phyloP scores from a whole-genome alignment of 2,113 vertebrate species.

The Nycticebus coucang region DNA sequence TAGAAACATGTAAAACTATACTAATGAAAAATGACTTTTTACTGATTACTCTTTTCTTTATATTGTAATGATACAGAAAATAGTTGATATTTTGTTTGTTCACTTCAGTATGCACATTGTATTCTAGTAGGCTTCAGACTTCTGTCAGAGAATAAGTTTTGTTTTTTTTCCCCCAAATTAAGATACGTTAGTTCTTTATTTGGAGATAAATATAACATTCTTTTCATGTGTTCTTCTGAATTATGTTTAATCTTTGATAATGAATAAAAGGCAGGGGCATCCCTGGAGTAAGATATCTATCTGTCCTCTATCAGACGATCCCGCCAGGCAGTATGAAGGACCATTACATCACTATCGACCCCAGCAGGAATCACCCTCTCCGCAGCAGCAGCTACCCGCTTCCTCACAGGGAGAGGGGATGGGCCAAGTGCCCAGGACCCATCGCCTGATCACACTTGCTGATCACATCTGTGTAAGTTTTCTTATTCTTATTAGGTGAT shows the following conservation, averaged over 20 bases:
- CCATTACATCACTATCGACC: constrained; percentile 89
- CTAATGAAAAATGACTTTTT: background rate
- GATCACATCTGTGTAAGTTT: constrained; percentile 97
- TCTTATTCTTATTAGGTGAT: background rate
- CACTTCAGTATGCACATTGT: background rate
- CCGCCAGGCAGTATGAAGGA: constrained; percentile 88
- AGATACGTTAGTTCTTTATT: background rate
- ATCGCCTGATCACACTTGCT: constrained; percentile 96
- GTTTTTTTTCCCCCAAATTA: constrained; percentile 22
- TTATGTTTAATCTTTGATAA: constrained; percentile 7
- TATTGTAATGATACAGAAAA: constrained; percentile 16
- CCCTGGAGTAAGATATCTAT: background rate
- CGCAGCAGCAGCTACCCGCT: constrained; percentile 86
- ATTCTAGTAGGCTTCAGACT: background rate
- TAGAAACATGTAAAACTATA: background rate
- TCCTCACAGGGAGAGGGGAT: constrained; percentile 89
- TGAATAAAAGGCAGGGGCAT: background rate
- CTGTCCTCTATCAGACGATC: constrained; percentile 84
- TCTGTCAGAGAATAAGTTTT: background rate
- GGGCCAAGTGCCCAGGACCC: constrained; percentile 92
- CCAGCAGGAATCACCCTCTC: constrained; percentile 86
- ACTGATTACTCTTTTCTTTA: background rate
- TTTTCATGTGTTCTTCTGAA: background rate
- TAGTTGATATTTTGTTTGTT: background rate
- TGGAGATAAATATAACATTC: background rate